Conservation (phyloP, 2,888 invertebrate species). For the Xylocampa areola region DNA sequence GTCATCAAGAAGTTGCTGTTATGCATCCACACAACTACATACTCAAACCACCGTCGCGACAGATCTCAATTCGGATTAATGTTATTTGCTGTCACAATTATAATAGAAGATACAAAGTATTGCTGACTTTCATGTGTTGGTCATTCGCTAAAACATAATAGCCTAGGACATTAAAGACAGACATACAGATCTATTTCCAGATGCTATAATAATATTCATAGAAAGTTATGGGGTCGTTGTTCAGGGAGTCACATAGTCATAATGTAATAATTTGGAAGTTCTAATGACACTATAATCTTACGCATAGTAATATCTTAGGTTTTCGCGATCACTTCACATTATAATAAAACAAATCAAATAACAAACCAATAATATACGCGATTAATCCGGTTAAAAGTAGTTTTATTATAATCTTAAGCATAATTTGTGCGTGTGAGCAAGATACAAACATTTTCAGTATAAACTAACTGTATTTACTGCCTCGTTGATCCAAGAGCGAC, state of each 20-base stretch:
- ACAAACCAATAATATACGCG: no score
- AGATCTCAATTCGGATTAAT: slow-evolving; percentile 38
- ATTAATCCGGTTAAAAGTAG: no score
- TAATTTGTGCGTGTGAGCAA: no score
- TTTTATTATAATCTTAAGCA: no score
- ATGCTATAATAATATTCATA: slow-evolving; percentile 44
- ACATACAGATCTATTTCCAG: slow-evolving; percentile 43
- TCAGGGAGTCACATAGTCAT: not conserved
- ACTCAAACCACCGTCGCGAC: slow-evolving; percentile 31
- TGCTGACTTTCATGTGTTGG: slow-evolving; percentile 42
- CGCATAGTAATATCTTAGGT: no score
- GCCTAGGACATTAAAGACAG: slow-evolving; percentile 38
- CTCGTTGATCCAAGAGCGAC: no score
- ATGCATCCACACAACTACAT: slow-evolving; percentile 8
- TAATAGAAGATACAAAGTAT: slow-evolving; percentile 48
- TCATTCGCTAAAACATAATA: slow-evolving; percentile 48
- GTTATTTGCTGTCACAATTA: slow-evolving; percentile 45
- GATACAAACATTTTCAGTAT: no score
- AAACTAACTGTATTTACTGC: no score
- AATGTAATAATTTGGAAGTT: no score
- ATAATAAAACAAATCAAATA: no score
- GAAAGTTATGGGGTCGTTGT: slow-evolving; percentile 35
- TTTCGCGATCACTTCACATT: no score
- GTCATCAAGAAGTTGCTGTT: slow-evolving; percentile 13
- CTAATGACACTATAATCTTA: no score